Evolutionary conservation across 2,888 invertebrate genomes (phyloP).

Genomic region (Conus canariensis): DNA sequence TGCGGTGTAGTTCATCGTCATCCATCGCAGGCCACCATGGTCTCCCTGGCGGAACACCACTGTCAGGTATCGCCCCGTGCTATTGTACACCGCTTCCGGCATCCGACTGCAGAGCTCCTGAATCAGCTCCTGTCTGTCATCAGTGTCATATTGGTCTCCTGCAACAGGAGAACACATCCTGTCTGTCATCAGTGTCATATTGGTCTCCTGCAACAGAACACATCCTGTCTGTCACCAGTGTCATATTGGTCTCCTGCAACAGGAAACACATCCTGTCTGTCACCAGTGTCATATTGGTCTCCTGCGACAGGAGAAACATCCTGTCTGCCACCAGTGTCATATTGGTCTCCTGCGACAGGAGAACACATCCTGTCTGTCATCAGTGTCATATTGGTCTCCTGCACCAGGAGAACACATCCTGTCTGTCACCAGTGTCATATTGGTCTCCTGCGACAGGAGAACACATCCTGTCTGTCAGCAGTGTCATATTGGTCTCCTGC

Average conservation of each 20-base stretch:
- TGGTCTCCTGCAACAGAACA: too few relatives aligned
- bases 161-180: neutral
- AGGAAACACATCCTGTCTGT: neutral
- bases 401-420: too few relatives aligned
- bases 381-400: too few relatives aligned
- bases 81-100: neutral
- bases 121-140: neutral
- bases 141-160: neutral
- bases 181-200: too few relatives aligned
- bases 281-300: neutral
- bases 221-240: too few relatives aligned
- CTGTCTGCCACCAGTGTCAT: too few relatives aligned
- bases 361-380: too few relatives aligned
- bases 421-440: too few relatives aligned
- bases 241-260: too few relatives aligned
- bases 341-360: neutral
- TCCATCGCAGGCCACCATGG: neutral
- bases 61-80: constrained; percentile 15
- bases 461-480: neutral
- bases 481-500: neutral
- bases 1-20: constrained; percentile 21
- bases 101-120: neutral
- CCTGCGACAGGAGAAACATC: neutral
- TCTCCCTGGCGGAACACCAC: constrained; percentile 23
- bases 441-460: too few relatives aligned